Evolutionary conservation across 2,888 invertebrate genomes (phyloP).

Genomic region (Volucella inanis): DNA sequence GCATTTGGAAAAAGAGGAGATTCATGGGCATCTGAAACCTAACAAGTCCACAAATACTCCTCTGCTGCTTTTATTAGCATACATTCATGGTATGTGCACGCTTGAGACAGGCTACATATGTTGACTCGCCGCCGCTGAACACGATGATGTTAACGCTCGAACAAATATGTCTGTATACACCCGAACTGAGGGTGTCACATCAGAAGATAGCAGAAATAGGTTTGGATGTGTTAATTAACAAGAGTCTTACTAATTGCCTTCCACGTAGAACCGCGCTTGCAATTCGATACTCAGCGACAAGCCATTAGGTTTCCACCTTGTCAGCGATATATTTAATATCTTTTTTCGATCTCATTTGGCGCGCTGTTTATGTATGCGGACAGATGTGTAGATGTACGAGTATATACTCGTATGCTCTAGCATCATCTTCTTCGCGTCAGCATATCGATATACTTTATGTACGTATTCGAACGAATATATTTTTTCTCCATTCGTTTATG

Average conservation of each 20-base stretch:
- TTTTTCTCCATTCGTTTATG: constrained; percentile 46
- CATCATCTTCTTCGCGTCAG: constrained; percentile 25
- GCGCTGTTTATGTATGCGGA: constrained; percentile 75
- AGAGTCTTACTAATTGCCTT: constrained; percentile 73
- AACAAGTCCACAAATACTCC: constrained; percentile 19
- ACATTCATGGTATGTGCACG: constrained; percentile 57
- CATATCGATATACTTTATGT: not conserved
- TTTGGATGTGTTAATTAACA: constrained; percentile 74
- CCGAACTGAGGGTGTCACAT: constrained; percentile 69
- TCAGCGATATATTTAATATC: constrained; percentile 61
- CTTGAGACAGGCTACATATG: constrained; percentile 66
- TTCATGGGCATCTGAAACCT: not conserved
- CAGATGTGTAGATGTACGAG: too few relatives aligned
- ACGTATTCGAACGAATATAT: constrained; percentile 11
- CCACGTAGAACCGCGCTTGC: constrained; percentile 55
- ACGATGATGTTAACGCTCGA: constrained; percentile 63
- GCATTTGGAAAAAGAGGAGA: not conserved
- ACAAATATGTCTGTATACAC: constrained; percentile 35
- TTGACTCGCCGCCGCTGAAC: constrained; percentile 51
- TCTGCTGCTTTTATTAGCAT: constrained; percentile 65
- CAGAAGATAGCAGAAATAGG: constrained; percentile 73
- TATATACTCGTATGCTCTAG: too few relatives aligned
- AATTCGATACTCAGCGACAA: constrained; percentile 65
- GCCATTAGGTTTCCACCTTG: constrained; percentile 73
- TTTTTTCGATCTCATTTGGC: constrained; percentile 79